These are phyloP conservation scores for Cydia strobilella DNA, from an alignment of 1,140 invertebrate genomes.

Conservation along the genomic window DNA sequence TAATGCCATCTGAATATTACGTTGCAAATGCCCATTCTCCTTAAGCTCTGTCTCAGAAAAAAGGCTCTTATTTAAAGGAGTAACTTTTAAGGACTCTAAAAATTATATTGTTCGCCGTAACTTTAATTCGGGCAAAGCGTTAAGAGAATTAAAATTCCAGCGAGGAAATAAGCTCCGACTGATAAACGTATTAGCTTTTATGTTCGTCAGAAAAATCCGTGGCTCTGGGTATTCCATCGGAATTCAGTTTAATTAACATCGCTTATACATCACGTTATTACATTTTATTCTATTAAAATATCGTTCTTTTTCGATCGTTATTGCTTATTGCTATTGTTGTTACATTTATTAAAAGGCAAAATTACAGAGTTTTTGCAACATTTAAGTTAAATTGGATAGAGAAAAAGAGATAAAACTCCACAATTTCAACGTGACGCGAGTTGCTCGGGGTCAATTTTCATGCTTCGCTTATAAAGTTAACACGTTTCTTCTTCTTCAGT, in stretches of 20 bases:
- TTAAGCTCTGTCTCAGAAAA: slow-evolving; percentile 42
- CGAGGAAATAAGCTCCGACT: slow-evolving; percentile 60
- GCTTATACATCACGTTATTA: slow-evolving; percentile 39
- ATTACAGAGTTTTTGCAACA: slow-evolving; percentile 7
- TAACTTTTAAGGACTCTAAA: slow-evolving; percentile 55
- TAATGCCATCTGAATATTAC: slow-evolving; percentile 54
- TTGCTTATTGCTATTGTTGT: neutral
- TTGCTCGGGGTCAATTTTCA: slow-evolving; percentile 22
- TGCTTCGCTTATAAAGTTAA: slow-evolving; percentile 11
- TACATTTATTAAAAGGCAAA: neutral
- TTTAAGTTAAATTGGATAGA: slow-evolving; percentile 18
- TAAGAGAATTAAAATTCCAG: slow-evolving; percentile 67
- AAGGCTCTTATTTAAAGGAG: slow-evolving; percentile 48
- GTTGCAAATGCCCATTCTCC: slow-evolving; percentile 34
- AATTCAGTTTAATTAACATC: slow-evolving; percentile 14
- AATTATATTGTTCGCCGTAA: slow-evolving; percentile 65
- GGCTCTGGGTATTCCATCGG: slow-evolving; percentile 37
- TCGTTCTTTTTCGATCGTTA: neutral
- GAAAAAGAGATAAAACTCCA: slow-evolving; percentile 8
- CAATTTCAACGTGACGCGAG: slow-evolving; percentile 25
- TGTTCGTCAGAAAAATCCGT: slow-evolving; percentile 50
- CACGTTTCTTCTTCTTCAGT: neutral
- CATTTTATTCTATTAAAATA: slow-evolving; percentile 40
- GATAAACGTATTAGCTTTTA: slow-evolving; percentile 68
- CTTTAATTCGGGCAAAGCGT: slow-evolving; percentile 61